A percentile compares a stretch with the other conserved stretches of the same genome.
phyloP scores from a whole-genome alignment of 2,888 invertebrate species.

The Pharmacophagus antenor region DNA sequence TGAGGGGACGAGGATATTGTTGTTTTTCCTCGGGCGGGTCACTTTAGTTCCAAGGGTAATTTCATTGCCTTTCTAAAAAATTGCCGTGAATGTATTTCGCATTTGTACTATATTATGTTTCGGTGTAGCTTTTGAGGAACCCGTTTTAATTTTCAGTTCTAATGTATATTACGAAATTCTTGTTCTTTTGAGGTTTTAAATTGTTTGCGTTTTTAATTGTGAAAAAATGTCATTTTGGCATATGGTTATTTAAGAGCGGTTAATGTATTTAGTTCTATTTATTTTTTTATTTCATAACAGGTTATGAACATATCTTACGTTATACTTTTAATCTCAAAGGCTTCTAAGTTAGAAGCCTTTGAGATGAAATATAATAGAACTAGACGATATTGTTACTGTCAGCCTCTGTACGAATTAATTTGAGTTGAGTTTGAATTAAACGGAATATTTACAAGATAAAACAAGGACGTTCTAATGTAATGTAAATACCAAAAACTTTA shows the following conservation, averaged over 20 bases:
- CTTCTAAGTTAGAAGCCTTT: too few species aligned
- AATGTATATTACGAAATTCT: slow-evolving; percentile 20
- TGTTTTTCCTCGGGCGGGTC: slow-evolving; percentile 74
- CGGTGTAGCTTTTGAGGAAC: slow-evolving; percentile 15
- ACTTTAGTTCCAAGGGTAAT: slow-evolving; percentile 75
- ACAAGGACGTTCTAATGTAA: too few species aligned
- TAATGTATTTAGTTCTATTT: too few species aligned
- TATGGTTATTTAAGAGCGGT: neutral
- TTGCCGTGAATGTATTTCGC: slow-evolving; percentile 61
- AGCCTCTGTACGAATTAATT: too few species aligned
- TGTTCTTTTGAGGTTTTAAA: slow-evolving; percentile 11
- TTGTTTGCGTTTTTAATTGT: neutral
- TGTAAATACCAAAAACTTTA: too few species aligned
- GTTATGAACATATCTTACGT: too few species aligned
- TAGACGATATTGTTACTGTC: too few species aligned
- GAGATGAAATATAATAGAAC: too few species aligned
- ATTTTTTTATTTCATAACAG: too few species aligned
- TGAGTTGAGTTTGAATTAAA: too few species aligned
- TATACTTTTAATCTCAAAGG: too few species aligned
- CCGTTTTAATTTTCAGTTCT: slow-evolving; percentile 26
- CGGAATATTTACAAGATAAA: too few species aligned
- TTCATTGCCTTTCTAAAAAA: slow-evolving; percentile 69
- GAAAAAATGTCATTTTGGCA: neutral
- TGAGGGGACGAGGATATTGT: slow-evolving; percentile 70
- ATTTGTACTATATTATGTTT: slow-evolving; percentile 56